Evolutionary conservation across 2,888 invertebrate species (phyloP), one percentile per base, ranked within the genome.

Genomic region (Palloptera scutellata): DNA sequence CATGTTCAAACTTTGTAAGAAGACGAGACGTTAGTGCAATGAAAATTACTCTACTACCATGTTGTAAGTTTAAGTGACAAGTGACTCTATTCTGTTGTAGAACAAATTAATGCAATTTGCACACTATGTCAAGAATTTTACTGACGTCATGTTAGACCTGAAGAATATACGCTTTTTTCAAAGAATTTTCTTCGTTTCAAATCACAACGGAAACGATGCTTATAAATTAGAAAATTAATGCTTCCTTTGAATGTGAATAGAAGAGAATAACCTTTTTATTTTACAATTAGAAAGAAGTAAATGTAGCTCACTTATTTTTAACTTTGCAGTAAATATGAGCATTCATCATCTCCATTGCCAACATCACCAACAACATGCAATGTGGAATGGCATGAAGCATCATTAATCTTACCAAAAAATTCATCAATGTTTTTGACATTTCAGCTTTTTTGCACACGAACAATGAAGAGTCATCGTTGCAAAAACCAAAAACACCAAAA

Each of bases 391-490:
- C 41, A 13, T 45, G 48, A 40, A 30, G 30, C 17, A 70, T 73
- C 81, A 79, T 79, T 78, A 79, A 79, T 81, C 79, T 75, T 79
- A 42, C 58, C 51, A 74, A 15, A 74, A 75, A 79, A 77, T 79
- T 78, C 74, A 74, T 77, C 76, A 77, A 74, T 79, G 79, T 75
- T 75, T 78, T 66, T 80, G 81, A 78, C 81, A 77, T 71, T 68
- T 62, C 72, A 64, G 66, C 58, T 58, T 65, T 53, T 55, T 60
- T 59, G 61, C 59, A 41, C 45, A 45, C 30, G 48, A 45, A 68
- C 64, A 68, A 68, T 64, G 58, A 64, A 59, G 54, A 54, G 68
- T 68, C 68, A 65, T 62, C 52, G 45, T 12, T 51, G 57, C 45
- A 65, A 41, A 61, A 60, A 65, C 68, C 61, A 63, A 57, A 61